Conservation (phyloP, 2,797 vertebrate species). For the Pipistrellus pygmaeus region DNA sequence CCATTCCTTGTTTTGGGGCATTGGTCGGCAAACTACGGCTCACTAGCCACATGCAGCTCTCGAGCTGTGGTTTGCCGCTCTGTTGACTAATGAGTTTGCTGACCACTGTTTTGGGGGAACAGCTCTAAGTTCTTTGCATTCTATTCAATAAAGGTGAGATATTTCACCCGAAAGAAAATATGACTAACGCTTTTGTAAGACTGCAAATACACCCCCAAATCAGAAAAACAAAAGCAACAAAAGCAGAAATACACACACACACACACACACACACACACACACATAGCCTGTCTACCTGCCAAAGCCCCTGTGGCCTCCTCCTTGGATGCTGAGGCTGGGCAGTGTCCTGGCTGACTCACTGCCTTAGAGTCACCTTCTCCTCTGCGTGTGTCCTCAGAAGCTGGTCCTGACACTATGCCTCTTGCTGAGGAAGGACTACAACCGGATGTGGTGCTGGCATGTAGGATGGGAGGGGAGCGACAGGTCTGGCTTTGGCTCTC, state of each 20-base stretch:
- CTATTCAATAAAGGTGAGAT: neutral
- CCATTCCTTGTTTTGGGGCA: neutral
- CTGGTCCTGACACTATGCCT: neutral
- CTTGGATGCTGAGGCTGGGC: neutral
- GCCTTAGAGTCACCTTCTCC: neutral
- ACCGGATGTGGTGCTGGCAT: neutral
- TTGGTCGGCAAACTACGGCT: too few relatives aligned
- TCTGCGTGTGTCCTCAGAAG: neutral
- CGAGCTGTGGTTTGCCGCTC: too few relatives aligned
- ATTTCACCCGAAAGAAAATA: neutral
- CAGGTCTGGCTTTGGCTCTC: neutral
- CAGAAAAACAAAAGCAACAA: neutral
- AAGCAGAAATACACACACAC: neutral
- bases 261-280: neutral
- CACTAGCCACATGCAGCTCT: too few relatives aligned
- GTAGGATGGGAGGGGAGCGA: neutral
- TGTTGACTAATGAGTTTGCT: too few relatives aligned
- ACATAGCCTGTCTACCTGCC: neutral
- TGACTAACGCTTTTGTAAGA: slow-evolving; percentile 21
- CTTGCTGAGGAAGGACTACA: neutral
- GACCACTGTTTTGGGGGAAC: neutral
- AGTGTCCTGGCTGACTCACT: neutral
- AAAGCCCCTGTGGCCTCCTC: neutral
- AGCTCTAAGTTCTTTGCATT: neutral
- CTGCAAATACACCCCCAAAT: neutral